These are phyloP conservation scores for Piaya cayana DNA, from an alignment of 2,113 vertebrate genomes.

Conservation along the genomic window DNA sequence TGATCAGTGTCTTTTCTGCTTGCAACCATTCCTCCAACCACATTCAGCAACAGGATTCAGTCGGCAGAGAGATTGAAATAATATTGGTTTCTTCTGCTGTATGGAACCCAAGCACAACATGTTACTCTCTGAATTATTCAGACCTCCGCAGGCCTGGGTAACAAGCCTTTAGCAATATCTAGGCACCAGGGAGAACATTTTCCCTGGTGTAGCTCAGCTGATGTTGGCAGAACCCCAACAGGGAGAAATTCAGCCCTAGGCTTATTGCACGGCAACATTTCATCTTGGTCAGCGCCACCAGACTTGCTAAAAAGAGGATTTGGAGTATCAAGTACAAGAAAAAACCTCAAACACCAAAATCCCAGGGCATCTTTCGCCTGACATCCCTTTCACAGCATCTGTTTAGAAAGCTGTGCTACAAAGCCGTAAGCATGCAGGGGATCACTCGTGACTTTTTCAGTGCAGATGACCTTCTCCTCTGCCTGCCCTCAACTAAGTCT, in stretches of 20 bases:
- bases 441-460: background rate
- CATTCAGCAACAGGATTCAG: background rate
- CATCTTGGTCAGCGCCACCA: background rate
- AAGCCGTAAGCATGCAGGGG: background rate
- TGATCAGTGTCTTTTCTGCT: background rate
- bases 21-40: background rate
- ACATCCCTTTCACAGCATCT: background rate
- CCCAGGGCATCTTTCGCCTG: background rate
- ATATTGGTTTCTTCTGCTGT: background rate
- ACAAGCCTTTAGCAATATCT: background rate
- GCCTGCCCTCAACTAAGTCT: background rate
- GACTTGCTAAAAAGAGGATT: background rate
- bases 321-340: background rate
- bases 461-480: background rate
- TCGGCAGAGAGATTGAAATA: background rate
- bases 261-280: background rate
- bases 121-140: background rate
- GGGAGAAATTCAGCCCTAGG: background rate
- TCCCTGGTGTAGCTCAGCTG: background rate
- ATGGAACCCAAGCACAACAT: background rate
- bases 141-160: background rate
- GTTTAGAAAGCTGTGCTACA: background rate
- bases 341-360: constrained; percentile 14
- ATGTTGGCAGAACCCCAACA: background rate
- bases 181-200: background rate